phyloP scores from a whole-genome alignment of 2,888 invertebrate genomes.

The Nemotelus nigrinus region DNA sequence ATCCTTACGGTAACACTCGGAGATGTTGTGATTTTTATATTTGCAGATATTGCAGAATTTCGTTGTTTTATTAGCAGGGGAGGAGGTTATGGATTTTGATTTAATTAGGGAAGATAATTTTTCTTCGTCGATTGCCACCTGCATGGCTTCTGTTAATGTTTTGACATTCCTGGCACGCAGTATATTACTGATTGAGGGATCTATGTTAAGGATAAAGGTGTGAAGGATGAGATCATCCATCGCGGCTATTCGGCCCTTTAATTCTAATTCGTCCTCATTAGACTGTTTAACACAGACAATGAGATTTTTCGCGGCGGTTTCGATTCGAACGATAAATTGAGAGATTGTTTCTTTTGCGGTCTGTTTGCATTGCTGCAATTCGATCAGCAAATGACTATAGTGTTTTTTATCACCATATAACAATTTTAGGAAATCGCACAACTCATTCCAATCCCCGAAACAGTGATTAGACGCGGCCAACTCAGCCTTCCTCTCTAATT shows the following conservation, averaged over 20 bases:
- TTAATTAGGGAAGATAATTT: conserved; percentile 41
- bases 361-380: conserved; percentile 20
- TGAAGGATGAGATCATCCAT: conserved; percentile 44
- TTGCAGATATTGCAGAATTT: conserved; percentile 23
- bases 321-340: conserved; percentile 38
- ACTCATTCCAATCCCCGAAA: conserved; percentile 31
- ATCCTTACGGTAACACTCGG: not conserved
- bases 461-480: conserved; percentile 28
- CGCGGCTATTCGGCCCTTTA: conserved; percentile 40
- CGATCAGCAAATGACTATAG: conserved; percentile 39
- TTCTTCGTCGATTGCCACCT: conserved; percentile 38
- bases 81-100: not conserved
- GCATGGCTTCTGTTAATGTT: conserved; percentile 38
- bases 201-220: conserved; percentile 39
- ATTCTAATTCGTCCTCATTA: conserved; percentile 17
- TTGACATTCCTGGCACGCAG: conserved; percentile 37
- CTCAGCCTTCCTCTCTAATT: conserved; percentile 38
- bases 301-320: conserved; percentile 22
- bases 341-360: conserved; percentile 18
- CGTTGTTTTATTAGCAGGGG: not conserved
- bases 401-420: conserved; percentile 40
- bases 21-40: conserved; percentile 4
- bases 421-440: conserved; percentile 37
- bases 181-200: conserved; percentile 41
- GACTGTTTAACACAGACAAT: conserved; percentile 33